Base-by-base conservation (phyloP, 2,113 vertebrate species). In the Dipodomys spectabilis region DNA sequence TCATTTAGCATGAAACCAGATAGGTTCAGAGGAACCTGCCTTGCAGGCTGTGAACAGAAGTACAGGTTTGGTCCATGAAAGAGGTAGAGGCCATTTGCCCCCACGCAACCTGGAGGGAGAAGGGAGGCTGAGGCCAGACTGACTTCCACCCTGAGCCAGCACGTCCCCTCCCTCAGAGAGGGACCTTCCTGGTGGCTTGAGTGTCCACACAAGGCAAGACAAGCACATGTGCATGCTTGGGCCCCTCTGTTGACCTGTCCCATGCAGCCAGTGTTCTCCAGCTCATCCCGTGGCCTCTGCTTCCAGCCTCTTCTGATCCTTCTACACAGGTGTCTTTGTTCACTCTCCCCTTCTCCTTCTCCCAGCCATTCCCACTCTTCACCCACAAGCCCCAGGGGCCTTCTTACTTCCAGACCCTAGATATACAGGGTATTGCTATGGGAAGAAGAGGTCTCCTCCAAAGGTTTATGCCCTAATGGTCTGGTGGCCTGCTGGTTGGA, bases 281-380 rank as follows among this genome's bases (percentile, higher is more conserved):
- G 49, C 45, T 16, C 0, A 0, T 57, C 65, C 73, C 12, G 4
- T 25, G 73, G 49, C 82, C 77, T 49, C 60, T 32, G 30, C 20
- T 2, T 68, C 57, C 69, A 7, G 49, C 39, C 49, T 7, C 25
- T 18, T 57, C 22, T 10, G 9, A 3, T 20, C n/a, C 62, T 64
- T 64, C 49, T 7, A 83, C 39, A 35, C 49, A 28, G 0, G 53
- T 0, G 32, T 8, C 35, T 65, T 88, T 67, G 23, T 68, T 28
- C 35, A 7, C 6, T 6, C 3, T 2, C 30, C 9, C 5, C 64
- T 3, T 0, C 0, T 2, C 1, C n/a, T 22, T 0, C 1, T 6
- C 1, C 44, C 30, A 1, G 2, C 69, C 60, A 57, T 9, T 22
- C 57, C 32, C 15, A 32, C 49, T 57, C 27, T 3, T 35, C 7